Percentiles rank a stretch among this genome's conserved stretches.
Conservation (phyloP, 2,797 vertebrate genomes). For the Characodon lateralis region DNA sequence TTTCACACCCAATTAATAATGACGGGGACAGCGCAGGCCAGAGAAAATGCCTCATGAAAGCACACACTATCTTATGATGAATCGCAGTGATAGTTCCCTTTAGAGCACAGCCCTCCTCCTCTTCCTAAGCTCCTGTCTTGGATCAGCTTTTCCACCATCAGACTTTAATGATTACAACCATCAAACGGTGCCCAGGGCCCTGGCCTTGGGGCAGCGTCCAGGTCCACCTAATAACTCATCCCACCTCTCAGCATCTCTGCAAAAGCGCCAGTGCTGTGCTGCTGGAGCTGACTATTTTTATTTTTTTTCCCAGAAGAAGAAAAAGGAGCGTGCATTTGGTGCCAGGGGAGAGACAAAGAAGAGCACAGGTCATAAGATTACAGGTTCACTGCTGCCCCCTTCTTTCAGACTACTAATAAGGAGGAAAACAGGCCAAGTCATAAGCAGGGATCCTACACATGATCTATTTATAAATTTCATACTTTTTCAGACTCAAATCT, state of each 20-base stretch:
- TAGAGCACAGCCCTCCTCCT: conserved; percentile 46
- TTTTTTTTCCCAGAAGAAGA: conserved; percentile 42
- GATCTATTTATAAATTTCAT: background rate
- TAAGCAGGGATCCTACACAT: background rate
- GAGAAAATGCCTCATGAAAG: conserved; percentile 60
- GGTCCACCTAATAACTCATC: conserved; percentile 77
- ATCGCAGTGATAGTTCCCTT: conserved; percentile 77
- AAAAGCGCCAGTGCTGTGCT: conserved; percentile 36
- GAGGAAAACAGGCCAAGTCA: conserved; percentile 43
- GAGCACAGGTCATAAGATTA: conserved; percentile 48
- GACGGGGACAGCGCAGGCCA: conserved; percentile 35
- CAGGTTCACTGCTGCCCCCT: conserved; percentile 3
- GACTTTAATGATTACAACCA: conserved; percentile 79
- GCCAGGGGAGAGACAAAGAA: conserved; percentile 49
- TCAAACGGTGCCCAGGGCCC: conserved; percentile 72
- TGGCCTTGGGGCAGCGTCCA: conserved; percentile 70
- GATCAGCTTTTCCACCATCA: conserved; percentile 70
- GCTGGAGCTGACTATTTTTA: conserved; percentile 25
- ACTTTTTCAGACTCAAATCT: background rate
- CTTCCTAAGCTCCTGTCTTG: conserved; percentile 65
- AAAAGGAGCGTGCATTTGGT: conserved; percentile 47
- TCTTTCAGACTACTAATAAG: conserved; percentile 39
- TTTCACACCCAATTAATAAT: conserved; percentile 70
- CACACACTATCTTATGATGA: conserved; percentile 72
- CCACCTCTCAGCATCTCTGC: conserved; percentile 60